Evolutionary conservation across 1,140 invertebrate genomes (phyloP), one percentile per base, ranked within the genome.

Genomic region (Aphelinus atriplicis): DNA sequence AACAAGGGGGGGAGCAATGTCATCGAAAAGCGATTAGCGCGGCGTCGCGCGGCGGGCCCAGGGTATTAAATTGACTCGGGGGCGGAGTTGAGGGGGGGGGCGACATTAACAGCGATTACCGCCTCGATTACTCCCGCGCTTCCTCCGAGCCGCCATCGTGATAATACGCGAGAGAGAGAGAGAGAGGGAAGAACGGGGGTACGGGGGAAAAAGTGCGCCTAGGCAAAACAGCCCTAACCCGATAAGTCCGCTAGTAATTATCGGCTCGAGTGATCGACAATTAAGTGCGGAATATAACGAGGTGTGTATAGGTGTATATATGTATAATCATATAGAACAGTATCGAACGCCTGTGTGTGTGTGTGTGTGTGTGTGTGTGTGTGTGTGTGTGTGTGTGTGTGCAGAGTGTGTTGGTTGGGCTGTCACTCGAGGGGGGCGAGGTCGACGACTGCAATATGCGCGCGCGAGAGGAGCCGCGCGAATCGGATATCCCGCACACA

Each of bases 281-380:
- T 78, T 78, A 77, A 67, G 65, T 47, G 7, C 3, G n/a, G 74
- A 61, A 26, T 60, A 48, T 77, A 78, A 79, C 77, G 62, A 79
- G 79, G 64, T 66, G 78, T 75, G 71, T 79, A 79, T 10, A 6
- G 72, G 2, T 51, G 50, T 26, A 26, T 26, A 26, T 26, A 26
- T 26, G 26, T 26, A 26, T 26, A 26, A 26, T 26, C 26, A 26
- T 26, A 26, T 26, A 26, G 26, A 26, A 26, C 26, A 26, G 26
- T 26, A 26, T 26, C 26, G 26, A 26, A 26, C 26, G 26, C 26
- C 26, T 26, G 26, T 26, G 26, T 26, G 26, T 26, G 26, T 26
- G 26, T 26, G 26, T 26, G 26, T n/a, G n/a, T n/a, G n/a, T n/a
- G n/a, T n/a, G n/a, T n/a, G n/a, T n/a, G n/a, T n/a, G n/a, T n/a